Conservation (phyloP, 2,888 invertebrate species). For the Adineta ricciae region DNA sequence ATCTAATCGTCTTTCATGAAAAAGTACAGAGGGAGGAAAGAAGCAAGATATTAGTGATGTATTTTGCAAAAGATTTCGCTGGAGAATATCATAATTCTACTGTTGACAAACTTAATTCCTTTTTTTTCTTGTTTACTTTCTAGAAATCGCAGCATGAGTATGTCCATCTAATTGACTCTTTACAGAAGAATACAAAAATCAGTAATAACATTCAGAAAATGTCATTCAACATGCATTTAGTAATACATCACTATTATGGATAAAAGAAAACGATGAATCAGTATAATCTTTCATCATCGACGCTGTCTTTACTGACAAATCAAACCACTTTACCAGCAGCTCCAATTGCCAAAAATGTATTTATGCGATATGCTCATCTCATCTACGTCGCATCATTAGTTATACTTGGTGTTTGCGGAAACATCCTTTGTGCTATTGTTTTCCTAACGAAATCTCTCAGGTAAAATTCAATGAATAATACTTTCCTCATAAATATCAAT, state of each 20-base stretch:
- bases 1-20: background rate
- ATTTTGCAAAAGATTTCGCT: background rate
- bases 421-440: background rate
- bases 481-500: too few species aligned
- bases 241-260: background rate
- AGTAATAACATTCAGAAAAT: background rate
- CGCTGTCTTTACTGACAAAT: background rate
- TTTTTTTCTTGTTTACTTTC: background rate
- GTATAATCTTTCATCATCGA: background rate
- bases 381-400: background rate
- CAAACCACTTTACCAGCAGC: background rate
- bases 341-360: background rate
- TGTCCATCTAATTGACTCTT: background rate
- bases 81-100: background rate
- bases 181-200: background rate
- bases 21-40: background rate
- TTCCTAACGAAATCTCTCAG: background rate
- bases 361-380: background rate
- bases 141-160: background rate
- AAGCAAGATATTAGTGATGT: background rate
- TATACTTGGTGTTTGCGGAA: slow-evolving; percentile 4
- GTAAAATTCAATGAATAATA: background rate
- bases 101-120: background rate
- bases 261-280: background rate
- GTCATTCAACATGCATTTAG: background rate